Evolutionary conservation across 2,888 invertebrate species (phyloP).

Genomic region (Euproctis similis): DNA sequence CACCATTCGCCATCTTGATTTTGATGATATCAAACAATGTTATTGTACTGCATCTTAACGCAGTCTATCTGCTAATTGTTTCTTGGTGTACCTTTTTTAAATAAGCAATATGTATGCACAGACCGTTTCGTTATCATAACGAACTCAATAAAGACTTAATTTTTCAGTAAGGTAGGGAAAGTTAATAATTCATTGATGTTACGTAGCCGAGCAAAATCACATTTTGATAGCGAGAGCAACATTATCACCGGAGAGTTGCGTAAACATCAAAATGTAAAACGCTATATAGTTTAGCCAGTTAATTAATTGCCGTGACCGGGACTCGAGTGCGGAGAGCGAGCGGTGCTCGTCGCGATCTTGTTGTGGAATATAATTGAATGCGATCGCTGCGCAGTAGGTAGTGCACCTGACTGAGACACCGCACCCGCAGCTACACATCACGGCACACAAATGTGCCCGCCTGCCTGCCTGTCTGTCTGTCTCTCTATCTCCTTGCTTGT

Average conservation of each 20-base stretch:
- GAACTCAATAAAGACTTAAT: slow-evolving; percentile 65
- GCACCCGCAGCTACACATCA: too few species aligned
- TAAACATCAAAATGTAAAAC: slow-evolving; percentile 73
- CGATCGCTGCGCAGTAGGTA: slow-evolving; percentile 38
- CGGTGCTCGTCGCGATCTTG: slow-evolving; percentile 55
- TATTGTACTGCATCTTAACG: too few species aligned
- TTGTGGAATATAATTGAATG: slow-evolving; percentile 69
- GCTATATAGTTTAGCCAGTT: slow-evolving; percentile 71
- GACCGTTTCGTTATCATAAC: slow-evolving; percentile 46
- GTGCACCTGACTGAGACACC: too few species aligned
- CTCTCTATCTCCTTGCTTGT: too few species aligned
- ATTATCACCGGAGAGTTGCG: slow-evolving; percentile 68
- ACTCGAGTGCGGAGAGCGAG: slow-evolving; percentile 40
- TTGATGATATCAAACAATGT: too few species aligned
- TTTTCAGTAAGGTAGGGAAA: slow-evolving; percentile 62
- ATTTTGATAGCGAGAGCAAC: slow-evolving; percentile 56
- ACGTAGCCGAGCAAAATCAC: slow-evolving; percentile 53
- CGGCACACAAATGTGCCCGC: too few species aligned
- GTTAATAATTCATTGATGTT: slow-evolving; percentile 68
- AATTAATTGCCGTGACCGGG: slow-evolving; percentile 69
- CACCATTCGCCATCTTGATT: too few species aligned
- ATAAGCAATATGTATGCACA: slow-evolving; percentile 65
- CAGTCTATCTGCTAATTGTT: too few species aligned
- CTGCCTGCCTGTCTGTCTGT: too few species aligned
- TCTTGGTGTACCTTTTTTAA: slow-evolving; percentile 51